These are phyloP conservation scores for Karalla daura DNA, from an alignment of 2,797 vertebrate species.

Conservation along the genomic window DNA sequence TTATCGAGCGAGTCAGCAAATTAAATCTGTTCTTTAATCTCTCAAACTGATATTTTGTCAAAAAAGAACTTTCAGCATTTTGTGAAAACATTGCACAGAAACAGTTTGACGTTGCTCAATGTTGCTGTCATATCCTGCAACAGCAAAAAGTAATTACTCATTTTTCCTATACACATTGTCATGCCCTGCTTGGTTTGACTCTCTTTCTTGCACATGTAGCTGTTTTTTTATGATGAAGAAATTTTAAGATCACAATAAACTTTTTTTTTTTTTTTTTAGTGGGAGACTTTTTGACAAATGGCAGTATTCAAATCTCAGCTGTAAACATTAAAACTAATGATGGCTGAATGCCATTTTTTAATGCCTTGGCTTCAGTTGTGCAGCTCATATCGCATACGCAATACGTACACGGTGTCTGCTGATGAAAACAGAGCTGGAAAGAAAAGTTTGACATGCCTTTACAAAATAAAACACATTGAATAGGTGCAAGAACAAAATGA, in stretches of 20 bases:
- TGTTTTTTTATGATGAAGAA: too few relatives aligned
- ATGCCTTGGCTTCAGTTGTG: neutral
- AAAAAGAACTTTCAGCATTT: too few relatives aligned
- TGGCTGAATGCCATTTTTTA: neutral
- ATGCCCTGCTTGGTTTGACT: too few relatives aligned
- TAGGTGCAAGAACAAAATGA: neutral
- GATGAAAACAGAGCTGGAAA: neutral
- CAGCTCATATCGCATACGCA: neutral
- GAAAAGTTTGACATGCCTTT: neutral
- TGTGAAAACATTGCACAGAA: too few relatives aligned
- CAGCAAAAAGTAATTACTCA: too few relatives aligned
- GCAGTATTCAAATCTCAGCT: neutral
- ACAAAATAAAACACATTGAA: neutral
- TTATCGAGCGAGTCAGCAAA: neutral
- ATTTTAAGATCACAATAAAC: too few relatives aligned
- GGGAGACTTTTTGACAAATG: neutral
- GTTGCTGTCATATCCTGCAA: too few relatives aligned
- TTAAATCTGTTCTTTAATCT: neutral
- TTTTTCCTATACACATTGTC: too few relatives aligned
- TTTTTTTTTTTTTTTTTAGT: neutral
- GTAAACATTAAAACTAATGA: neutral
- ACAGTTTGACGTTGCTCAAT: too few relatives aligned
- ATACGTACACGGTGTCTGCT: too few relatives aligned
- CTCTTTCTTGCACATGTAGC: too few relatives aligned
- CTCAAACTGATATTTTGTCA: too few relatives aligned